Evolutionary conservation across 2,113 vertebrate genomes (phyloP), one percentile per base, ranked within the genome.

Genomic region (Sakesphorus luctuosus): DNA sequence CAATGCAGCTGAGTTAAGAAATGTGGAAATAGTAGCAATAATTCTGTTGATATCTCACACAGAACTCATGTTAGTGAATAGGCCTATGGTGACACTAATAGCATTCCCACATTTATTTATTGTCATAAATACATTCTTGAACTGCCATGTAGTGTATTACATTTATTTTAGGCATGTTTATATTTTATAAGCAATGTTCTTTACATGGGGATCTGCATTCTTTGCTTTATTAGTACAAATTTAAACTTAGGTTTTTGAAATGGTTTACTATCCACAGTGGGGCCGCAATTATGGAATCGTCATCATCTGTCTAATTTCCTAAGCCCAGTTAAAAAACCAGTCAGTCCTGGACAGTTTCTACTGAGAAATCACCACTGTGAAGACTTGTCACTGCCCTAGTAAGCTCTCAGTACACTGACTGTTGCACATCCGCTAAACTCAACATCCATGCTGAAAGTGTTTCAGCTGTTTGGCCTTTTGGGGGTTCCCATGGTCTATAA

Each of bases 81-180:
- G 73, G 40, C 40, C 80, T 95, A 24, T 58, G 38, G 38, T 90
- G 90, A 95, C 86, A 56, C 71, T 90, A 95, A 82, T 88, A 72
- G 33, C 49, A 88, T 84, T 82, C 28, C 40, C 31, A 20, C 74
- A 76, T 96, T 90, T 94, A 96, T 93, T 92, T 96, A 73, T 55
- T 94, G 28, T 15, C 75, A 53, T 87, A 87, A 94, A 90, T 78
- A 47, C 16, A 73, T 93, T 94, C 15, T 86, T 94, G 49, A 90
- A 73, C n/a, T 84, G 19, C 69, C 89, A 69, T 28, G 6, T 72
- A 88, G 47, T 69, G 18, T 58, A 80, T 89, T 94, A 46, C 23
- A 67, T 93, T 94, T 71, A 84, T 59, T 89, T 80, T 71, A 71
- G 78, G 29, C 46, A 69, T 50, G 25, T 96, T 94, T 93, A 69